phyloP scores from a whole-genome alignment of 2,888 invertebrate species.

The Drosophila mimica region DNA sequence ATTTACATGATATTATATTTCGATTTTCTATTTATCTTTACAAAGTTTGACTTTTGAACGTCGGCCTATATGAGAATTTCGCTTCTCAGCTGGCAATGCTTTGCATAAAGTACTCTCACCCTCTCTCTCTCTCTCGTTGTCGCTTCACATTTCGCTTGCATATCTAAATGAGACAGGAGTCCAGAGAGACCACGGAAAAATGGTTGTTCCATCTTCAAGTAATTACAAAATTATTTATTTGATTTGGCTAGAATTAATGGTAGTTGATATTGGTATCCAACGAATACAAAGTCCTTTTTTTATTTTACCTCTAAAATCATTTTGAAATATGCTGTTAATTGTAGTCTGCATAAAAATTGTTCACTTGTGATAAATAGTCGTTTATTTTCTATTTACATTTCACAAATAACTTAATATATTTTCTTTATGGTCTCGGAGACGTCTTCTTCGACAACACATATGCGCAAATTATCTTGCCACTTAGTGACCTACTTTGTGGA shows the following conservation, averaged over 20 bases:
- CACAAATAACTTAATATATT: neutral
- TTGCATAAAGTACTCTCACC: conserved; percentile 1
- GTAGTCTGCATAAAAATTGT: neutral
- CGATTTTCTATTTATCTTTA: conserved; percentile 76
- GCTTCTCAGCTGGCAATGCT: conserved; percentile 3
- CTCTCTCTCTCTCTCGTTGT: neutral
- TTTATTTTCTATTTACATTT: neutral
- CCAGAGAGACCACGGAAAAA: neutral
- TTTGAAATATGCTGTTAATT: neutral
- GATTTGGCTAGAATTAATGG: neutral
- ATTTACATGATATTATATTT: conserved; percentile 79
- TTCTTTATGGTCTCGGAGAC: neutral
- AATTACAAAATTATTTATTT: neutral
- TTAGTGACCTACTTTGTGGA: conserved; percentile 28
- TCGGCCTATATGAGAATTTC: conserved; percentile 2
- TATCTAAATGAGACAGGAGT: neutral
- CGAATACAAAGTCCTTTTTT: neutral
- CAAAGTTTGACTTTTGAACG: conserved; percentile 50
- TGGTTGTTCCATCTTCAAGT: conserved; percentile 1
- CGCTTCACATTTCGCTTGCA: conserved; percentile 1
- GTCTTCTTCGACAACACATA: neutral
- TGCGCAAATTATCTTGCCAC: conserved; percentile 18
- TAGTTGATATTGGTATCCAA: neutral
- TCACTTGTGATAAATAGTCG: neutral
- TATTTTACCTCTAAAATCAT: neutral